Conservation (phyloP, 2,113 vertebrate genomes). For the human (Homo sapiens) region DNA sequence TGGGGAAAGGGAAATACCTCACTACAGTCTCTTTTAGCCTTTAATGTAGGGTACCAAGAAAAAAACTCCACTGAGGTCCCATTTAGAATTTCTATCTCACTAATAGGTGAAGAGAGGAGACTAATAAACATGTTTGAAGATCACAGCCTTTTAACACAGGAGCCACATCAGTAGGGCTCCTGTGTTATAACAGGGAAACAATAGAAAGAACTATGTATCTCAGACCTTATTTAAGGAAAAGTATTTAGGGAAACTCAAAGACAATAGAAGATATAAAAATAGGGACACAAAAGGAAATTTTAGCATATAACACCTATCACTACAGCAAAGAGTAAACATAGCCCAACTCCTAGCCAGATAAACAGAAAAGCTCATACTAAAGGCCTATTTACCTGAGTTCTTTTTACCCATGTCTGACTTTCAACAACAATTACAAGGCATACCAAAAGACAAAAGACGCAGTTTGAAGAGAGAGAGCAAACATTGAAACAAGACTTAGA, state of each 20-base stretch:
- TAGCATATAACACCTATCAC: not conserved
- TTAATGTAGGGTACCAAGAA: not conserved
- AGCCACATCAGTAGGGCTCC: not conserved
- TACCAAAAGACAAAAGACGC: not conserved
- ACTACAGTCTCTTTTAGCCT: not conserved
- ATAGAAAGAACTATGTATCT: not conserved
- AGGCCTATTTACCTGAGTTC: not conserved
- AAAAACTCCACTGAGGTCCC: not conserved
- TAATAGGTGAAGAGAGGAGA: not conserved
- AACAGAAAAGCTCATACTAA: not conserved
- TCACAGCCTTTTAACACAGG: not conserved
- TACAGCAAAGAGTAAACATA: not conserved
- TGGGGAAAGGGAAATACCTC: not conserved
- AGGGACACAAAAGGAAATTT: not conserved
- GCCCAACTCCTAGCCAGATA: not conserved
- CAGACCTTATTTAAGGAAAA: not conserved
- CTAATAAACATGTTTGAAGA: not conserved
- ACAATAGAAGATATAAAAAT: not conserved
- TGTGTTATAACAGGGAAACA: not conserved
- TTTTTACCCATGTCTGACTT: not conserved
- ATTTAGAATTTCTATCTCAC: not conserved
- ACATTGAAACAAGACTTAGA: not conserved
- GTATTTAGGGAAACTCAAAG: not conserved
- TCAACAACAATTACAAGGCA: not conserved
- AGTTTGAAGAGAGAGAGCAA: not conserved